Conservation (phyloP, 2,113 vertebrate genomes). For the Cavia aperea region DNA sequence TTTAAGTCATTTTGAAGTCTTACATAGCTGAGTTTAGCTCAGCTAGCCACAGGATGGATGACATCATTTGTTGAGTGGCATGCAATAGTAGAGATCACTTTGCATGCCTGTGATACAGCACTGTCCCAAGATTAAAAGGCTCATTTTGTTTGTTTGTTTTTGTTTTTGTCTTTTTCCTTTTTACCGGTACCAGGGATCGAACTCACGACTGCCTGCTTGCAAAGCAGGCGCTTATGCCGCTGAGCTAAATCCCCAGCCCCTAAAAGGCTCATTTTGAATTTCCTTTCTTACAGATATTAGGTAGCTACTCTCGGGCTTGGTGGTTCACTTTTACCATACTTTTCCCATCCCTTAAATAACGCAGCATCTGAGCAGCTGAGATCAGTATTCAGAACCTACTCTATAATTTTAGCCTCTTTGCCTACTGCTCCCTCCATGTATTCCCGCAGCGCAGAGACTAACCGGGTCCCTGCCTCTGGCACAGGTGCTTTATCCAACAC, state of each 20-base stretch:
- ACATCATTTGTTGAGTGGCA: not conserved
- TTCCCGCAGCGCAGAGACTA: not conserved
- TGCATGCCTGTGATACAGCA: not conserved
- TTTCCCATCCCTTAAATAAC: not conserved
- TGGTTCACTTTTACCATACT: not conserved
- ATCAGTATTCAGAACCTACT: not conserved
- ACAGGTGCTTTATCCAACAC: not conserved
- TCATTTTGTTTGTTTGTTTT: not conserved
- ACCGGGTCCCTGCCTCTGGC: not conserved
- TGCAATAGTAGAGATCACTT: not conserved
- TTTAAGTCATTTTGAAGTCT: not conserved
- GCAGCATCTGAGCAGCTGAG: not conserved
- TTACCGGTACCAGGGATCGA: too few species aligned
- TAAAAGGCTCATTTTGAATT: not conserved
- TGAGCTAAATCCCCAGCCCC: too few species aligned
- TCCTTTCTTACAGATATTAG: conserved; percentile 2
- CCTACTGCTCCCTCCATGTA: not conserved
- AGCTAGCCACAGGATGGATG: not conserved
- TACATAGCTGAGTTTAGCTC: not conserved
- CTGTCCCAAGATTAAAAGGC: not conserved
- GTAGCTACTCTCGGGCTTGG: not conserved
- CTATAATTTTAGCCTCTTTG: not conserved
- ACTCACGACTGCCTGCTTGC: too few species aligned
- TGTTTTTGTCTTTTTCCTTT: too few species aligned
- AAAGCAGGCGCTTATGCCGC: too few species aligned